Conservation (phyloP, 2,113 vertebrate genomes). For the Leptocoma aspasia region DNA sequence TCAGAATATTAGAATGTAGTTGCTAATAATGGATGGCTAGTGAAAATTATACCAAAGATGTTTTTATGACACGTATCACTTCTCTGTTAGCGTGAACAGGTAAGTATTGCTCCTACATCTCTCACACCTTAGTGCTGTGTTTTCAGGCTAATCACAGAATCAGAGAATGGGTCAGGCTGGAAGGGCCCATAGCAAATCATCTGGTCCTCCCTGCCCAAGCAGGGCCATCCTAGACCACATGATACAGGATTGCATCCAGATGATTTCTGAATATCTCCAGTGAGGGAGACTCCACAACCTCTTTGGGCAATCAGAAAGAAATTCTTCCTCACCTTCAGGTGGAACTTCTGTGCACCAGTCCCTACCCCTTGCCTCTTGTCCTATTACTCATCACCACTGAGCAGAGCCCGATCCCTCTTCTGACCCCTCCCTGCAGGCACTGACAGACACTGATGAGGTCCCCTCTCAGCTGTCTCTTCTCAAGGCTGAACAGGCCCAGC, state of each 20-base stretch:
- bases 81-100: background rate
- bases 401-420: background rate
- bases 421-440: background rate
- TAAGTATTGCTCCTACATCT: background rate
- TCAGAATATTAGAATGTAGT: background rate
- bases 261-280: background rate
- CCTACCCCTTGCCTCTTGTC: rapidly evolving
- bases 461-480: rapidly evolving
- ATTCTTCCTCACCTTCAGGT: background rate
- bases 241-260: background rate
- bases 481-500: background rate
- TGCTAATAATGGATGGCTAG: background rate
- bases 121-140: background rate
- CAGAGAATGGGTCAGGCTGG: background rate
- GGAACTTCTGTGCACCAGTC: background rate
- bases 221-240: background rate
- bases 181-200: background rate
- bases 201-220: background rate
- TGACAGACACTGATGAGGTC: background rate
- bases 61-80: background rate
- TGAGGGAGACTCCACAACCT: background rate
- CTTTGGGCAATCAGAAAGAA: background rate
- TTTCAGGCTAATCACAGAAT: background rate
- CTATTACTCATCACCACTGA: rapidly evolving
- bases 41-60: background rate